Evolutionary conservation across 2,113 vertebrate species (phyloP), one percentile per base, ranked within the genome.

Genomic region (Gambusia holbrooki): DNA sequence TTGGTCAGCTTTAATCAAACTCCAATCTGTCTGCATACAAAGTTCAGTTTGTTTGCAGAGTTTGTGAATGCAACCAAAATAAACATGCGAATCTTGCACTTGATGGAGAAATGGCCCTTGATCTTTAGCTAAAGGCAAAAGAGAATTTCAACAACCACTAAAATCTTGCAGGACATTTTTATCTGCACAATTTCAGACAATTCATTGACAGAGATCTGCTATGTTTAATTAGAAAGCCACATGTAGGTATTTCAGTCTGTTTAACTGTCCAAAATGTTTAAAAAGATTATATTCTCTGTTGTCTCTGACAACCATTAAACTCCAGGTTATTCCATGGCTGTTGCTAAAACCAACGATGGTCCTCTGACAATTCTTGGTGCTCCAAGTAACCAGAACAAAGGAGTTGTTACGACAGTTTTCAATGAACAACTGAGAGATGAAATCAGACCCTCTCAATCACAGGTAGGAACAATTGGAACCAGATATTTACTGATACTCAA

Each of bases 281-380:
- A 17, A 37, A 11, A 8, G 3, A 37, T 67, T 73, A 3, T 30
- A 30, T 30, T 30, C 30, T 30, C 30, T 30, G 30, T 3, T 30
- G 30, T 30, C 30, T 30, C 30, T 30, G 30, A 30, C 61, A 30
- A 25, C 51, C 35, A 0, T 74, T 65, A n/a, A 28, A 33, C 81
- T 84, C 3, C 12, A 95, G 94, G 94, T 77, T 95, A 95, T 69
- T 93, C 93, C 28, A 92, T 94, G 71, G 82, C 84, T 15, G 54
- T 87, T 29, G 92, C 87, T 13, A 69, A 0, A 33, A 84, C n/a
- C 0, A 0, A 0, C 0, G 0, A 0, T 0, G 66, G 17, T 1
- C 29, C 0, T 0, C 28, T 90, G 70, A 87, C 88, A 14, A 68
- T 94, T 69, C 37, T 87, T 71, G 94, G 94, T 28, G 94, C 93